A percentile compares a stretch with the other conserved stretches of the same genome.
These are phyloP conservation scores for Peromyscus melanophrys DNA, from an alignment of 2,797 vertebrate genomes.

Conservation along the genomic window DNA sequence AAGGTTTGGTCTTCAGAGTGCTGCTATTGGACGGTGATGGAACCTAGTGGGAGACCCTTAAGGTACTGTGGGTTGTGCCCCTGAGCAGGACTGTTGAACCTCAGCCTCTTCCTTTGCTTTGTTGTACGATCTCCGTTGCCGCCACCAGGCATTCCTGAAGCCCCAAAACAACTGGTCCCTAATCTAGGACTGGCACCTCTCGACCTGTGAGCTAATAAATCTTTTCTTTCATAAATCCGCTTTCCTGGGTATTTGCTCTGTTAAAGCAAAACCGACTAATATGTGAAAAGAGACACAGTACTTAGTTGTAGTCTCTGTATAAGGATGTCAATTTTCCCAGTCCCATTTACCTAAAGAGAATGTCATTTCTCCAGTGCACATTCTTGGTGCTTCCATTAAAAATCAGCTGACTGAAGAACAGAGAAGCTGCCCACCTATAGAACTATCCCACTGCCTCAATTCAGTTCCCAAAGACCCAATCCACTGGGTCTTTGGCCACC, in stretches of 20 bases:
- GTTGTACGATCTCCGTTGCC: not conserved
- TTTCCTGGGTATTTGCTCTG: not conserved
- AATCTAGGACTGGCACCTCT: not conserved
- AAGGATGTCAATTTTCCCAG: not conserved
- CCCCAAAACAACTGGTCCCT: not conserved
- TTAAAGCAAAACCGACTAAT: not conserved
- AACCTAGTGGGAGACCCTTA: not conserved
- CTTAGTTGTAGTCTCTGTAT: not conserved
- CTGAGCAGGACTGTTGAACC: not conserved
- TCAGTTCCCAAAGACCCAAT: not conserved
- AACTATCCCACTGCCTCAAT: not conserved
- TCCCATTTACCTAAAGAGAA: not conserved
- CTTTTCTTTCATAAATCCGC: not conserved
- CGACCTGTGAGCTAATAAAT: not conserved
- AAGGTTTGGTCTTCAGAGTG: not conserved
- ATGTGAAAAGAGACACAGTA: not conserved
- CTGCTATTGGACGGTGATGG: not conserved
- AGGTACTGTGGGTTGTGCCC: not conserved
- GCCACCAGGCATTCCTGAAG: not conserved
- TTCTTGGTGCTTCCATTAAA: not conserved
- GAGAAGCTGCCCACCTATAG: not conserved
- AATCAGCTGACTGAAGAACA: not conserved
- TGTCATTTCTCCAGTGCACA: not conserved
- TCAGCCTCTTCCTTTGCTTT: not conserved
- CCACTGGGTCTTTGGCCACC: not conserved